Evolutionary conservation across 2,113 vertebrate species (phyloP).

Genomic region (Cynocephalus volans): DNA sequence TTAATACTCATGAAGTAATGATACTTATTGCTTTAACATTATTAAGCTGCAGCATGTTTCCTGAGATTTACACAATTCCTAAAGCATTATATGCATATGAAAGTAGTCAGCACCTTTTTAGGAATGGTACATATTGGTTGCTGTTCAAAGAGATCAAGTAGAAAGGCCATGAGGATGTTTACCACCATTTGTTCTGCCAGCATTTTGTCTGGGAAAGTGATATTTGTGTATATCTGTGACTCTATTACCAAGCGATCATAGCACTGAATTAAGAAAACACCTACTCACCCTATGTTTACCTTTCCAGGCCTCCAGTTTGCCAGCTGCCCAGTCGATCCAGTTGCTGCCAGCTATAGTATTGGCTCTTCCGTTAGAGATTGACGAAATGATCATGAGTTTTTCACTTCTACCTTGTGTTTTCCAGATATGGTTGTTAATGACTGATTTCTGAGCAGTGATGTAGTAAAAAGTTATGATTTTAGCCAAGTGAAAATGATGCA

Average conservation of each 20-base stretch:
- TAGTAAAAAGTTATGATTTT: slow-evolving; percentile 59
- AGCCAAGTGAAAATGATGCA: slow-evolving; percentile 50
- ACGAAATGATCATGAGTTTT: not conserved
- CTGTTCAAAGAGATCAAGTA: not conserved
- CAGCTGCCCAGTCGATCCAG: not conserved
- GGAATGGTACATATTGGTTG: not conserved
- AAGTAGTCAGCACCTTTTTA: not conserved
- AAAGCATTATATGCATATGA: not conserved
- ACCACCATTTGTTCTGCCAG: not conserved
- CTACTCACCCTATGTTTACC: not conserved
- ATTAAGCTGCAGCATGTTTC: not conserved
- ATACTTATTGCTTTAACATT: not conserved
- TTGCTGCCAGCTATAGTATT: not conserved
- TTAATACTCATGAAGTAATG: slow-evolving; percentile 32
- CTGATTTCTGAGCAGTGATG: slow-evolving; percentile 43
- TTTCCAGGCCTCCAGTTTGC: not conserved
- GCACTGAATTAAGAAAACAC: not conserved
- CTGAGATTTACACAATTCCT: not conserved
- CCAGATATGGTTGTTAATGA: not conserved
- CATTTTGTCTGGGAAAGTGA: not conserved
- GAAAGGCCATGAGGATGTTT: not conserved
- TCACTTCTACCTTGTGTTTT: slow-evolving; percentile 55
- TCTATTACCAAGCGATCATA: not conserved
- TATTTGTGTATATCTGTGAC: slow-evolving; percentile 12
- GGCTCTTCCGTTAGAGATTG: not conserved